Conservation (phyloP, 2,113 vertebrate genomes). For the Phalacrocorax aristotelis region DNA sequence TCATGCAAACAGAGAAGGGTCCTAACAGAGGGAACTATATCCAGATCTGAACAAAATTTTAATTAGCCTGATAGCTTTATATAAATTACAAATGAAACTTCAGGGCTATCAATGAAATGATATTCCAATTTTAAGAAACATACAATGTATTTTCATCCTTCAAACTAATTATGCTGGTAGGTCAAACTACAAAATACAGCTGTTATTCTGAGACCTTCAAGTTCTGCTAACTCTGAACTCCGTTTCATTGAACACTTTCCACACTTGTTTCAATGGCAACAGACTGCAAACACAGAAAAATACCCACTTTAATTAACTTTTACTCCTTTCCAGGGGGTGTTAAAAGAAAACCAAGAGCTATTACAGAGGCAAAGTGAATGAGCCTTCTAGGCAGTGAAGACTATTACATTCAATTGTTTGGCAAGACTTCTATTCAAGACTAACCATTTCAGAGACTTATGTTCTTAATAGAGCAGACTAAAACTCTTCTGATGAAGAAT, state of each 20-base stretch:
- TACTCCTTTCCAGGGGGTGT: slow-evolving; percentile 50
- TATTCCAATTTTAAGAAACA: not conserved
- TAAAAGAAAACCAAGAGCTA: slow-evolving; percentile 49
- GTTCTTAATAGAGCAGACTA: slow-evolving; percentile 30
- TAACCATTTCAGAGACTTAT: slow-evolving; percentile 56
- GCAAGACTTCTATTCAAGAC: slow-evolving; percentile 41
- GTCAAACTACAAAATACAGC: not conserved
- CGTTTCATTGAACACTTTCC: not conserved
- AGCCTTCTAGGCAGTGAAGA: slow-evolving; percentile 24
- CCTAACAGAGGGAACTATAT: not conserved
- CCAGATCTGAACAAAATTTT: not conserved
- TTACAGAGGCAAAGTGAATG: slow-evolving; percentile 26
- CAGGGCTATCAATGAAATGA: not conserved
- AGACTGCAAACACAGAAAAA: slow-evolving; percentile 39
- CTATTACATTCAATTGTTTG: slow-evolving; percentile 39
- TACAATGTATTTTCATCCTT: not conserved
- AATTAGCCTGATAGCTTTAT: not conserved
- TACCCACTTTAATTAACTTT: slow-evolving; percentile 64
- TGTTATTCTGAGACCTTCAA: not conserved
- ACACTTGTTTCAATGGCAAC: slow-evolving; percentile 22
- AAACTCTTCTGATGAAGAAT: slow-evolving; percentile 52
- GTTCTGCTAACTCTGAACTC: not conserved
- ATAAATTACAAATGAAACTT: not conserved
- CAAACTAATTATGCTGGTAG: not conserved
- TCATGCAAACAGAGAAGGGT: too few relatives aligned